Conservation (phyloP, 2,113 vertebrate genomes). For the Pandion haliaetus region DNA sequence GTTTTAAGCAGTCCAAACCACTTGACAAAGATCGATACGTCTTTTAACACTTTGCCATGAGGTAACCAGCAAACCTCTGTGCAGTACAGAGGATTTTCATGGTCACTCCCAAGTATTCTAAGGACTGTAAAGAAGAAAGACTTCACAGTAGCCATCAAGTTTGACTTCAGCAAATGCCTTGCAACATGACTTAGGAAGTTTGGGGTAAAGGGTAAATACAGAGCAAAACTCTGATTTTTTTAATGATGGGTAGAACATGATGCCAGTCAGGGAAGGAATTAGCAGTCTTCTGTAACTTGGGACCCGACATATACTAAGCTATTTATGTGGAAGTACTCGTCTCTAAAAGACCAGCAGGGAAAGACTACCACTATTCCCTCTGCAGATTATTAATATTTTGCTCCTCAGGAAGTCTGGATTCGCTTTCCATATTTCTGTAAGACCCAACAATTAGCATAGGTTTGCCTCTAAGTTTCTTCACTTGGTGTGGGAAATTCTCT, state of each 20-base stretch:
- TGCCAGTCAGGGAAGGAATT: background rate
- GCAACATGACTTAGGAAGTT: background rate
- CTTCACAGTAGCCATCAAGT: background rate
- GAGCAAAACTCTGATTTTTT: background rate
- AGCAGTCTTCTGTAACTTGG: background rate
- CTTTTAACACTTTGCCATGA: background rate
- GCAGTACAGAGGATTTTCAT: background rate
- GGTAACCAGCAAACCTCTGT: background rate
- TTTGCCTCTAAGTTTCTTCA: background rate
- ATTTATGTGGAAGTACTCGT: background rate
- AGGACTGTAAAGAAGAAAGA: background rate
- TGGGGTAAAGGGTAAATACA: background rate
- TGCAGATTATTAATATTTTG: background rate
- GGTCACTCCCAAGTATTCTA: background rate
- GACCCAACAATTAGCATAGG: background rate
- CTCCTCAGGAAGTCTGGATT: background rate
- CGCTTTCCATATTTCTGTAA: background rate
- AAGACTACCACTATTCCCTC: background rate
- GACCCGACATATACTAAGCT: background rate
- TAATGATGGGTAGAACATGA: background rate
- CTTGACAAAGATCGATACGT: background rate
- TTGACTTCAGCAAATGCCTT: background rate
- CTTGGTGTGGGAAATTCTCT: background rate
- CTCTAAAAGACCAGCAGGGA: background rate
- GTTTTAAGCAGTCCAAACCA: background rate